Percentiles rank a stretch among this genome's conserved stretches.
Conservation (phyloP, 2,113 vertebrate genomes). For the Salminus brasiliensis region DNA sequence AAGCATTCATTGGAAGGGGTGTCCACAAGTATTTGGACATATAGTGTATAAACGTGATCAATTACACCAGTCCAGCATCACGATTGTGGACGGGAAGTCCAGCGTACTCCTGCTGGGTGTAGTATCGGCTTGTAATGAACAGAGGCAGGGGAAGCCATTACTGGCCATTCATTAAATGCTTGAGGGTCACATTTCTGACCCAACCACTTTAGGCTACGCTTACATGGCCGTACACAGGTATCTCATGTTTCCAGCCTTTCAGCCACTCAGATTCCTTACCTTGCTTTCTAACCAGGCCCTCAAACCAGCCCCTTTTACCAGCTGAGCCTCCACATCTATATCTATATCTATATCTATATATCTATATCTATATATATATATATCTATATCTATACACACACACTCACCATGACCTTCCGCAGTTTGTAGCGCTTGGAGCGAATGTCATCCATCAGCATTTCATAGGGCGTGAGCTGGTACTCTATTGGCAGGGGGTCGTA, state of each 20-base stretch:
- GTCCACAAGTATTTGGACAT: too few species aligned
- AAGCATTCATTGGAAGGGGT: too few species aligned
- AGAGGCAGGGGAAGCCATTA: background rate
- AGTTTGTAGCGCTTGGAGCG: slow-evolving; percentile 90
- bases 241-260: background rate
- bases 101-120: too few species aligned
- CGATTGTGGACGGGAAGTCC: too few species aligned
- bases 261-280: background rate
- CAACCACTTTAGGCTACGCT: background rate
- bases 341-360: too few species aligned
- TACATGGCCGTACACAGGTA: background rate
- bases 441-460: slow-evolving; percentile 99
- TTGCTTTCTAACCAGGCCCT: background rate
- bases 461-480: slow-evolving; percentile 95
- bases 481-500: slow-evolving; percentile 94
- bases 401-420: slow-evolving; percentile 94
- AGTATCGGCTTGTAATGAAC: background rate
- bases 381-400: background rate
- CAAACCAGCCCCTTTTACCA: too few species aligned
- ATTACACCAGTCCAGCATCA: too few species aligned
- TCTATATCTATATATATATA: too few species aligned
- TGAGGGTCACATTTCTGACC: background rate
- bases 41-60: too few species aligned
- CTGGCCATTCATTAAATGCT: background rate
- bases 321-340: too few species aligned